Base-by-base conservation (phyloP, 1,140 invertebrate genomes). In the Harpegnathos saltator region DNA sequence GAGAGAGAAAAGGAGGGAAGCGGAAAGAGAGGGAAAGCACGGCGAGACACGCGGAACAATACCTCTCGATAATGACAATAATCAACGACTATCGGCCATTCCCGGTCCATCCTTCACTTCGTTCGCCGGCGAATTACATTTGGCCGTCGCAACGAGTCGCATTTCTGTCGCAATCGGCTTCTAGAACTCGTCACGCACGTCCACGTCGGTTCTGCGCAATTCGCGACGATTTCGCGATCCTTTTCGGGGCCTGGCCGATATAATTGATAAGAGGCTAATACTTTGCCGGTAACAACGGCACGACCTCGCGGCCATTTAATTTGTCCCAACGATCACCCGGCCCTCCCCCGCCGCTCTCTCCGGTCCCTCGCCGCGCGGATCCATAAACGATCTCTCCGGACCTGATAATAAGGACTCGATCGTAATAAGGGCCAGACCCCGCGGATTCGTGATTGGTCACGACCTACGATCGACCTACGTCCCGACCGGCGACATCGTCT, bases 241-340 rank as follows among this genome's bases (percentile, higher is more conserved):
- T 24, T 54, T 61, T 61, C 66, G 48, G 48, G n/a, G 44, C 75
- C 78, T 33, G 61, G 83, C 48, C 61, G 52, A 24, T 86, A 29
- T 77, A 73, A 69, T 85, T 80, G 84, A 86, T 85, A 85, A 89
- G 62, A 84, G 81, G 26, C 58, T 59, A 48, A 73, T 69, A 68
- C 74, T 77, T 77, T 44, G 62, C 26, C 72, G 54, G 33, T 83
- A 82, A 71, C 65, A 29, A 29, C 59, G 24, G 81, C 58, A 58
- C 72, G 61, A 66, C 50, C 66, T 72, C 77, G 54, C 66, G 66
- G 44, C 56, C 77, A 73, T 73, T 81, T 81, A 72, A 81, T 81
- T 81, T 44, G 38, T 44, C 68, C 68, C 65, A 72, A 50, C 52
- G 19, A 58, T 19, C 65, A n/a, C n/a, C n/a, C n/a, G n/a, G n/a